Conservation (phyloP, 1,140 invertebrate genomes). For the Cataglyphis hispanica region DNA sequence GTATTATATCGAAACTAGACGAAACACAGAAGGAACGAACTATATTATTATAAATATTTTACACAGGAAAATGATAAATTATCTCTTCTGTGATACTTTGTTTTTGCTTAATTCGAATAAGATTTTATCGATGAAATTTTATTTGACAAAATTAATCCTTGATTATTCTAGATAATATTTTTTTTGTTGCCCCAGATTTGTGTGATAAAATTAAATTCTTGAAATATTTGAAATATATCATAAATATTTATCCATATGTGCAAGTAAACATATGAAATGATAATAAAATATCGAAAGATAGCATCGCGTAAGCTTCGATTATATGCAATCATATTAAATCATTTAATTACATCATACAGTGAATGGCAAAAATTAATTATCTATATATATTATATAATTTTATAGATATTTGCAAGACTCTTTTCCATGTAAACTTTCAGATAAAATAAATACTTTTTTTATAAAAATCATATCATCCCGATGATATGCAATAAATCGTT, state of each 20-base stretch:
- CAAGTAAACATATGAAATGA: too few species aligned
- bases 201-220: constrained; percentile 1
- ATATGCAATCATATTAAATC: too few species aligned
- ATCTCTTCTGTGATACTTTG: background rate
- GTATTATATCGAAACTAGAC: background rate
- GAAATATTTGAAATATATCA: background rate
- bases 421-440: background rate
- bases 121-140: background rate
- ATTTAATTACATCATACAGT: too few species aligned
- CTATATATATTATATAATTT: background rate
- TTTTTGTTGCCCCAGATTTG: background rate
- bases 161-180: constrained; percentile 9
- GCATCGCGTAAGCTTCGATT: too few species aligned
- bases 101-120: background rate
- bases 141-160: background rate
- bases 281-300: too few species aligned
- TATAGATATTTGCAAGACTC: background rate
- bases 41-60: background rate
- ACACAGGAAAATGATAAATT: background rate
- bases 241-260: too few species aligned
- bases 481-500: background rate
- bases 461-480: background rate
- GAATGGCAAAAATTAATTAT: background rate
- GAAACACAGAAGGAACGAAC: background rate
- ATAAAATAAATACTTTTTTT: too few species aligned